A percentile compares a stretch with the other conserved stretches of the same genome.
Conservation (phyloP, 2,113 vertebrate genomes). For the Gavia stellata region DNA sequence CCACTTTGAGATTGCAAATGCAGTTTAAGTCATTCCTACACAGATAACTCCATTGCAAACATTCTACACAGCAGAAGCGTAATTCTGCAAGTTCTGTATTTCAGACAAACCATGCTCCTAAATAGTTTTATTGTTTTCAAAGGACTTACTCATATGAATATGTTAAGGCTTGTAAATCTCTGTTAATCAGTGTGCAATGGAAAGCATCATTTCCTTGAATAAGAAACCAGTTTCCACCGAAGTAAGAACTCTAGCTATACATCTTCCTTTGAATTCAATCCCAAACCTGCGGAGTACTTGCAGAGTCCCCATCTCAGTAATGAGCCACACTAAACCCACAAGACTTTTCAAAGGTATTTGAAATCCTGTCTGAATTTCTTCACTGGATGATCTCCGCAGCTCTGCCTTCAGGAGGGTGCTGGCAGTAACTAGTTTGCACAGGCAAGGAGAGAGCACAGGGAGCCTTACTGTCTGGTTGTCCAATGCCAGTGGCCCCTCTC, state of each 20-base stretch:
- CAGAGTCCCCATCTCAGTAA: neutral
- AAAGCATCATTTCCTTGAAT: neutral
- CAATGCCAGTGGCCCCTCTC: neutral
- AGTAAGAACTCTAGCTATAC: neutral
- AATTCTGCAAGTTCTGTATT: neutral
- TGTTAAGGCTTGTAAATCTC: neutral
- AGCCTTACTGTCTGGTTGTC: neutral
- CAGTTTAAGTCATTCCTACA: neutral
- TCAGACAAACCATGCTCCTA: neutral
- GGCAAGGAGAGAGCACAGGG: neutral
- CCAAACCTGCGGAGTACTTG: neutral
- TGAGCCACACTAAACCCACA: neutral
- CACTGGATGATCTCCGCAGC: fast-evolving
- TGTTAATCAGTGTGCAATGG: neutral
- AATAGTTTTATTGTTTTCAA: neutral
- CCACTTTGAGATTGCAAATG: neutral
- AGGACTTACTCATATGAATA: neutral
- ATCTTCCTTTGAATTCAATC: neutral
- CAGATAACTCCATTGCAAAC: neutral
- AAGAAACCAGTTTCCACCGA: neutral
- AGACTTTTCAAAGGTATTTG: neutral
- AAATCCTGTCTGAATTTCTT: neutral
- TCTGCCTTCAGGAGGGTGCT: neutral
- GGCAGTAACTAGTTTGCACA: neutral
- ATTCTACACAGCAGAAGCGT: too few species aligned